Evolutionary conservation across 2,888 invertebrate species (phyloP), one percentile per base, ranked within the genome.

Genomic region (Thereva unica): DNA sequence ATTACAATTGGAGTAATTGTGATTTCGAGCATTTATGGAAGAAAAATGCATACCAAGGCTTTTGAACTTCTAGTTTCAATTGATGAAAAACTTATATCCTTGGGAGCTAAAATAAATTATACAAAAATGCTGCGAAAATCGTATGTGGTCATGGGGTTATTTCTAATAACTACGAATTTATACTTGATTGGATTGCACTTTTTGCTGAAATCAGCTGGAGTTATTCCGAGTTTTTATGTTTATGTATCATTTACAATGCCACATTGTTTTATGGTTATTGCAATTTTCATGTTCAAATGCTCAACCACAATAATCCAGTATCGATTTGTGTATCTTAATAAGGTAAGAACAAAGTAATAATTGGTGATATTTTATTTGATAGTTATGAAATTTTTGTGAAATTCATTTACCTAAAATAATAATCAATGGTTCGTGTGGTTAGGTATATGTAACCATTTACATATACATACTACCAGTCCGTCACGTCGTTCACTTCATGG

Each of bases 241-340:
- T 78, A 77, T 69, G 74, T 79, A 55, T 76, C 76, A 2, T 79
- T 79, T 66, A 74, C 78, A 45, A 67, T 77, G 70, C 79, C 80
- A 54, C 77, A 78, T 65, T 73, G 77, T 10, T 76, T 78, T 12
- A 73, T 80, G 9, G 77, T 77, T 57, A 73, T 78, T 47, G 77
- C 76, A n/a, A 76, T 79, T 54, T 76, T 77, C 52, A 70, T 79
- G 55, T 78, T 78, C 70, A 75, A 78, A 56, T 76, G 77, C 50
- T 71, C 78, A 64, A 74, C 76, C 40, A 74, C 76, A 45, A 76
- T 78, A 9, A 76, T 78, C 69, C 75, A 76, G 54, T 72, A 77
- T 6, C 77, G 79, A n/a, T 70, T 80, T 69, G 74, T 74, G 34
- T 76, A 78, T 68, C 68, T 80, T 8, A 78, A 80, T 71, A 76